A percentile compares a stretch with the other conserved stretches of the same genome.
These are phyloP conservation scores for Meliscaeva auricollis DNA, from an alignment of 2,888 invertebrate species.

Conservation along the genomic window DNA sequence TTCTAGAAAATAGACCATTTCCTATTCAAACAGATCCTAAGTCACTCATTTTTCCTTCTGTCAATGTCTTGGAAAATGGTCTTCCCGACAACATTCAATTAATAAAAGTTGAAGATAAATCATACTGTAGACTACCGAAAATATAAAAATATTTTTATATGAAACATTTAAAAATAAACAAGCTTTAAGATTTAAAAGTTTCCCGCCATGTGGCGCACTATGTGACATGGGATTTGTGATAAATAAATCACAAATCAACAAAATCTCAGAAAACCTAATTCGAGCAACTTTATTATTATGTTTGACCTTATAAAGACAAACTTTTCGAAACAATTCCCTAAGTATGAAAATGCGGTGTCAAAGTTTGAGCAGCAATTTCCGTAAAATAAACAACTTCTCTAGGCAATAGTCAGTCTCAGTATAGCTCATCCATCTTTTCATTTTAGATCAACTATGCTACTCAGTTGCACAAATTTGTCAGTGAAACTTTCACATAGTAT, in stretches of 20 bases:
- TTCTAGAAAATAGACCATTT: no score
- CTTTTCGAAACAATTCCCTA: slow-evolving; percentile 11
- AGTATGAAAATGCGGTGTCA: slow-evolving; percentile 34
- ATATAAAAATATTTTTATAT: no score
- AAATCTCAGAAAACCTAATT: background rate
- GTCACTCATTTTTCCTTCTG: no score
- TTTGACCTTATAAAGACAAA: background rate
- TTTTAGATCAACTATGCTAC: slow-evolving; percentile 42
- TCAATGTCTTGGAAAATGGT: no score
- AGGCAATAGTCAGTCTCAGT: background rate
- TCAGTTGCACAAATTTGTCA: slow-evolving; percentile 39
- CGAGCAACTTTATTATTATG: slow-evolving; percentile 8
- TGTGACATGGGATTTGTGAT: background rate
- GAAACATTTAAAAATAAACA: background rate
- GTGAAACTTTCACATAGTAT: slow-evolving; percentile 46
- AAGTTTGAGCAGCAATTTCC: slow-evolving; percentile 59
- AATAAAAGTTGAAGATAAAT: no score
- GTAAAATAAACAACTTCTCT: slow-evolving; percentile 52
- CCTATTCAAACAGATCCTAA: no score
- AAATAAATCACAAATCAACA: background rate
- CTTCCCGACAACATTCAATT: no score
- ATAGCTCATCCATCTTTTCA: slow-evolving; percentile 46
- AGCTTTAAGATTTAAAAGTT: background rate
- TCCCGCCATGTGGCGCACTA: background rate
- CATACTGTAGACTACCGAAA: no score